A percentile compares a stretch with the other conserved stretches of the same genome.
Evolutionary conservation across 2,888 invertebrate species (phyloP).

Genomic region (Pseudeuparius sepicola): DNA sequence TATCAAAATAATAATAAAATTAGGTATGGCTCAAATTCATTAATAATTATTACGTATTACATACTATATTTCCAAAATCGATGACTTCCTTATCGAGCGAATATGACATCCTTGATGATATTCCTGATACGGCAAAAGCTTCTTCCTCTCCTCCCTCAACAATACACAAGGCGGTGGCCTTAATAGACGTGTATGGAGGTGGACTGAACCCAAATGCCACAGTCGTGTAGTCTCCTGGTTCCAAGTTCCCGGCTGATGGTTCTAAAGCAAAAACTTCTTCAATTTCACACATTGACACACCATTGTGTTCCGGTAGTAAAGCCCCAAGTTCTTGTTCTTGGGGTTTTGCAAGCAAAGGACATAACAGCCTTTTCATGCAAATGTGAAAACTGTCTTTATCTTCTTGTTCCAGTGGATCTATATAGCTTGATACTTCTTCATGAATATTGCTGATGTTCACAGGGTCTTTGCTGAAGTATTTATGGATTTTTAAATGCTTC

Average conservation of each 20-base stretch:
- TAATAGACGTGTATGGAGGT: constrained; percentile 38
- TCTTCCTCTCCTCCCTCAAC: constrained; percentile 49
- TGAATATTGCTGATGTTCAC: too few species aligned
- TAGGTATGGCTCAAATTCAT: too few species aligned
- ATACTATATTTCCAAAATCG: constrained; percentile 38
- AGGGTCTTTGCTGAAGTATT: too few species aligned
- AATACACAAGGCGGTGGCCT: constrained; percentile 43
- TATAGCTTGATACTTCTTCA: too few species aligned
- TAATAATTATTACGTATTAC: too few species aligned
- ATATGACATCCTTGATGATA: constrained; percentile 44
- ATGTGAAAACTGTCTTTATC: too few species aligned
- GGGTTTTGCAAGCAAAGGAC: not conserved
- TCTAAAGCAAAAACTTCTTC: too few species aligned
- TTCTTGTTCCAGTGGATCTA: too few species aligned
- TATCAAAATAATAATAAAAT: too few species aligned
- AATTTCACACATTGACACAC: constrained; percentile 18
- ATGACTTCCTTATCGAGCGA: constrained; percentile 38
- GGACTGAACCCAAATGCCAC: constrained; percentile 44
- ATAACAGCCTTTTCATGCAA: not conserved
- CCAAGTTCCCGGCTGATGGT: constrained; percentile 43
- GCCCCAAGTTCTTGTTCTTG: too few species aligned
- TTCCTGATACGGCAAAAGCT: constrained; percentile 41
- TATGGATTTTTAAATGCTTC: too few species aligned
- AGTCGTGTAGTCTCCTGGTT: constrained; percentile 42
- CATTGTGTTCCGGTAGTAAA: too few species aligned